Evolutionary conservation across 2,797 vertebrate species (phyloP).

Genomic region (Bucorvus abyssinicus): DNA sequence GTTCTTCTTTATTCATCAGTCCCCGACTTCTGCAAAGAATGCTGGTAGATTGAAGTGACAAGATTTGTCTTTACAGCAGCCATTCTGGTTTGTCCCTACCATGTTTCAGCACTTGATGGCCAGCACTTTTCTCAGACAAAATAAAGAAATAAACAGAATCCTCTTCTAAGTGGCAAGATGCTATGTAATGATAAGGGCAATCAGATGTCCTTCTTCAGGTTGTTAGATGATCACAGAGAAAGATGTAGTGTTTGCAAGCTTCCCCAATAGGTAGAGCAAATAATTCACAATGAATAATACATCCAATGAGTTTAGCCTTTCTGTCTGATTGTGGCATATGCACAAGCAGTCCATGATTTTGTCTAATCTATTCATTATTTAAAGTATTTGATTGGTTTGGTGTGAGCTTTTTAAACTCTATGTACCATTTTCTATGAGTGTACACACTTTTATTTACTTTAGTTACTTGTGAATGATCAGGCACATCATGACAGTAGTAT

Average conservation of each 20-base stretch:
- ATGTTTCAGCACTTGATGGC: background rate
- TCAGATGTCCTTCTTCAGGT: constrained; percentile 47
- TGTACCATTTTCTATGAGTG: background rate
- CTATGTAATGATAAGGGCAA: constrained; percentile 7
- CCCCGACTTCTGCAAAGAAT: background rate
- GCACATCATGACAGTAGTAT: background rate
- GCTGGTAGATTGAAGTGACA: background rate
- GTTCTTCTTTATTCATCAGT: background rate
- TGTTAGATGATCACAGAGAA: constrained; percentile 36
- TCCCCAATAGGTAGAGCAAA: constrained; percentile 38
- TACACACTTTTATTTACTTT: background rate
- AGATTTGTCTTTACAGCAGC: background rate
- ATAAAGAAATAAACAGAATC: background rate
- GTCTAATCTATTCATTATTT: constrained; percentile 45
- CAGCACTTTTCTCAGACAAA: background rate
- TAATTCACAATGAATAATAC: constrained; percentile 60
- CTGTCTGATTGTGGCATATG: constrained; percentile 31
- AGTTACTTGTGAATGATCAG: background rate
- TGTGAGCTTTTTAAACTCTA: constrained; percentile 5
- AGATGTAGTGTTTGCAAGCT: constrained; percentile 52
- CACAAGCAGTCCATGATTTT: constrained; percentile 13
- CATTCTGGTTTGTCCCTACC: background rate
- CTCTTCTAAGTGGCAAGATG: background rate
- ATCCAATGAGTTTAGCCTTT: constrained; percentile 48
- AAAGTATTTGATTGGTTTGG: constrained; percentile 51